Conservation (phyloP, 2,113 vertebrate genomes). For the Trachemys scripta region DNA sequence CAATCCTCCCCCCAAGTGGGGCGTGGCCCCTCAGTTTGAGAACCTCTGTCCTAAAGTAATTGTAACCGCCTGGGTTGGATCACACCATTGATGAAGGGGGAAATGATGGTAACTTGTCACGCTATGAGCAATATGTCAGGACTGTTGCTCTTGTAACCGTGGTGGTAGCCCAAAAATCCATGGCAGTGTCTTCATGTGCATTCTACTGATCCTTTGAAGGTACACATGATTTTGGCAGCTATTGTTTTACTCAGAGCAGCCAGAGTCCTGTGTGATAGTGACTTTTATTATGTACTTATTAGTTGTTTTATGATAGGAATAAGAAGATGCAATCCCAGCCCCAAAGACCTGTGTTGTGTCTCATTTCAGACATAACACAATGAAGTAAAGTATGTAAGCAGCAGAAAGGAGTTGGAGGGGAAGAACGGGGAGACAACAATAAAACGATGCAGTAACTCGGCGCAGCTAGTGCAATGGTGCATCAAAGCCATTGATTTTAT, state of each 20-base stretch:
- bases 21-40: too few species aligned
- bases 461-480: background rate
- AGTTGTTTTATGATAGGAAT: background rate
- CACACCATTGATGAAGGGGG: background rate
- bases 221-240: background rate
- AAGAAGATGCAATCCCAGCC: background rate
- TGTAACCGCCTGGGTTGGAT: background rate
- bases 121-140: background rate
- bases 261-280: background rate
- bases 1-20: too few species aligned
- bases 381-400: background rate
- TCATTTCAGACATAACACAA: background rate
- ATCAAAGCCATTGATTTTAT: rapidly evolving
- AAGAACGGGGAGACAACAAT: background rate
- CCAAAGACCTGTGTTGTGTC: background rate
- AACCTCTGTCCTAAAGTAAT: background rate
- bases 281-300: background rate
- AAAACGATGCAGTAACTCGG: background rate
- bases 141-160: too few species aligned
- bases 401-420: background rate
- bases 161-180: background rate
- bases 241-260: background rate
- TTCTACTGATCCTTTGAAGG: background rate
- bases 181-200: background rate
- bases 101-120: background rate